These are phyloP conservation scores for Leptodactylus fallax DNA, from an alignment of 2,797 vertebrate genomes.

Conservation along the genomic window DNA sequence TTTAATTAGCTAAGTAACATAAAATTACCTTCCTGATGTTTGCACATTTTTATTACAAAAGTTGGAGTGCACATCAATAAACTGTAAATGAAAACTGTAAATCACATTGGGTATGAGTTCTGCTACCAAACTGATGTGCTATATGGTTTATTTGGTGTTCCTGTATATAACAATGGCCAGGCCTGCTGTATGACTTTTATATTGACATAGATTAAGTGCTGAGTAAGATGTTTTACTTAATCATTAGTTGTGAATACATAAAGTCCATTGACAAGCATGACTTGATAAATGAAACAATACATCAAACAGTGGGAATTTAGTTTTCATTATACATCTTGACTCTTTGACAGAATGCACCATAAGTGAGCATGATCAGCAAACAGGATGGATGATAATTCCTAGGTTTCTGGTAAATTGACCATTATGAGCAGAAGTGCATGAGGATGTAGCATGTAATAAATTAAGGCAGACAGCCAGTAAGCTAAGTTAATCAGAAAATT, in stretches of 20 bases:
- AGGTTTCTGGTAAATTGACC: conserved; percentile 62
- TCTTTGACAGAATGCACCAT: conserved; percentile 52
- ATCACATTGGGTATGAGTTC: background rate
- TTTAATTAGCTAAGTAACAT: background rate
- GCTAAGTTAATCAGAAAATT: conserved; percentile 47
- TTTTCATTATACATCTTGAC: conserved; percentile 59
- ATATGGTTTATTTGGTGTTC: conserved; percentile 29
- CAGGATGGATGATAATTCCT: conserved; percentile 57
- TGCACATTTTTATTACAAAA: background rate
- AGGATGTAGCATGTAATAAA: conserved; percentile 54
- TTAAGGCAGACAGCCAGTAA: conserved; percentile 43
- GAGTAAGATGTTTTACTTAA: conserved; percentile 53
- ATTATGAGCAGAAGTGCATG: conserved; percentile 56
- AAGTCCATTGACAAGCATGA: conserved; percentile 55
- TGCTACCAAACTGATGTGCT: background rate
- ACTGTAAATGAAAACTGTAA: background rate
- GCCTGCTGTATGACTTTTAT: conserved; percentile 28
- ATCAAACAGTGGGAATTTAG: conserved; percentile 55
- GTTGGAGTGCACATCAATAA: background rate
- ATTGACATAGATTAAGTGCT: conserved; percentile 41
- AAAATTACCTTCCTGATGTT: background rate
- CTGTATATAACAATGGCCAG: background rate
- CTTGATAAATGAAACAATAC: conserved; percentile 59
- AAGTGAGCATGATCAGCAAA: conserved; percentile 60
- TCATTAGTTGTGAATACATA: conserved; percentile 60